phyloP scores from a whole-genome alignment of 53 echinoderm and acorn worm genomes.

The Echinometra lucunter region DNA sequence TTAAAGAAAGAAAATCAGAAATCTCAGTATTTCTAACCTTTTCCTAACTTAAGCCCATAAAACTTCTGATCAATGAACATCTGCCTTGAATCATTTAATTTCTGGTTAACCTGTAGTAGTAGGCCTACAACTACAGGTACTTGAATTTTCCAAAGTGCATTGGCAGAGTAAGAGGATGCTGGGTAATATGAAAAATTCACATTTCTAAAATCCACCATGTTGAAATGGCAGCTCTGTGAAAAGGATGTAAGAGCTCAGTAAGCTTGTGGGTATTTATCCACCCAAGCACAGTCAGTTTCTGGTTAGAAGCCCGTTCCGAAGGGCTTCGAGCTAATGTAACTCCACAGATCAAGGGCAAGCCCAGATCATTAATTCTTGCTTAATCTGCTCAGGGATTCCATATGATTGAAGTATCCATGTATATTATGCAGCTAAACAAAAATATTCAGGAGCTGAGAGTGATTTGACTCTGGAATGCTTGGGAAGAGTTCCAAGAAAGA shows the following conservation, averaged over 20 bases:
- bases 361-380: conserved; percentile 33
- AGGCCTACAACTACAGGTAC: not conserved
- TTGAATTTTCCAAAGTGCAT: not conserved
- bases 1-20: too few relatives aligned
- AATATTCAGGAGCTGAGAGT: not conserved
- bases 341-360: conserved; percentile 51
- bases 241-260: conserved; percentile 51
- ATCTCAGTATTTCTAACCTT: too few relatives aligned
- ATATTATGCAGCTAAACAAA: not conserved
- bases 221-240: not conserved
- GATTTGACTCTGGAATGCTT: not conserved
- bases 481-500: not conserved
- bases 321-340: conserved; percentile 4
- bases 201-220: not conserved
- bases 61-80: not conserved
- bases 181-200: not conserved
- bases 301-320: not conserved
- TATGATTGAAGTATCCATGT: not conserved
- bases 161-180: not conserved
- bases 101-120: too few relatives aligned
- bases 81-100: not conserved
- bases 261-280: conserved; percentile 41
- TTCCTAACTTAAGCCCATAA: too few relatives aligned
- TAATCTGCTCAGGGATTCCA: not conserved
- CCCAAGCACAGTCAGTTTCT: conserved; percentile 10